These are phyloP conservation scores for Alcedo atthis DNA, from an alignment of 2,797 vertebrate species.

Conservation along the genomic window DNA sequence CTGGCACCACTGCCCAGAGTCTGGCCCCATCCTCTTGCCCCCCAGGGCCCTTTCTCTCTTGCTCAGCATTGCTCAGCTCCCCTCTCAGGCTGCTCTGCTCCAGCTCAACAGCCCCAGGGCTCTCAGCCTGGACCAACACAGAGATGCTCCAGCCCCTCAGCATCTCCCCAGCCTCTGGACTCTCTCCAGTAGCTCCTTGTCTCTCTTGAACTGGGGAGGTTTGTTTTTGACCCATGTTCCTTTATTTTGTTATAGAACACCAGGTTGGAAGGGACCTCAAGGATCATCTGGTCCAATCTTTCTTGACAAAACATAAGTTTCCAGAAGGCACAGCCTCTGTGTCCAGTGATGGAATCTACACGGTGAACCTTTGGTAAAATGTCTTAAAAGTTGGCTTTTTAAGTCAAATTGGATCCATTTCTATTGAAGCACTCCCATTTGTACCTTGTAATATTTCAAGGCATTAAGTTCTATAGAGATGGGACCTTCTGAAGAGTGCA, in stretches of 20 bases:
- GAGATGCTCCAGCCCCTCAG: too few relatives aligned
- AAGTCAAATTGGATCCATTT: neutral
- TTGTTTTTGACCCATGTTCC: neutral
- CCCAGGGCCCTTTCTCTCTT: too few relatives aligned
- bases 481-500: neutral
- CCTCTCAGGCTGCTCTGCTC: too few relatives aligned
- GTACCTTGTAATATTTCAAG: neutral
- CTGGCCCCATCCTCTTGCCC: too few relatives aligned
- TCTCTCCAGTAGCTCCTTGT: too few relatives aligned
- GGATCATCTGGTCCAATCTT: neutral
- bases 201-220: too few relatives aligned
- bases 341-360: neutral
- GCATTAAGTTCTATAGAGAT: rapidly evolving
- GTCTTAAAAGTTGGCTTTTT: neutral
- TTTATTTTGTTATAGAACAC: neutral
- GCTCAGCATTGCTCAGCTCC: too few relatives aligned
- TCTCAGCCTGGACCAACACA: too few relatives aligned
- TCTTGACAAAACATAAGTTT: neutral
- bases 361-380: neutral
- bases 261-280: neutral
- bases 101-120: too few relatives aligned
- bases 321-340: neutral
- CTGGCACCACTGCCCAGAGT: too few relatives aligned
- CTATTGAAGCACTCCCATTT: neutral
- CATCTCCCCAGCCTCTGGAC: too few relatives aligned